Evolutionary conservation across 2,888 invertebrate species (phyloP), one percentile per base, ranked within the genome.

Genomic region (Trachelus iudaicus): DNA sequence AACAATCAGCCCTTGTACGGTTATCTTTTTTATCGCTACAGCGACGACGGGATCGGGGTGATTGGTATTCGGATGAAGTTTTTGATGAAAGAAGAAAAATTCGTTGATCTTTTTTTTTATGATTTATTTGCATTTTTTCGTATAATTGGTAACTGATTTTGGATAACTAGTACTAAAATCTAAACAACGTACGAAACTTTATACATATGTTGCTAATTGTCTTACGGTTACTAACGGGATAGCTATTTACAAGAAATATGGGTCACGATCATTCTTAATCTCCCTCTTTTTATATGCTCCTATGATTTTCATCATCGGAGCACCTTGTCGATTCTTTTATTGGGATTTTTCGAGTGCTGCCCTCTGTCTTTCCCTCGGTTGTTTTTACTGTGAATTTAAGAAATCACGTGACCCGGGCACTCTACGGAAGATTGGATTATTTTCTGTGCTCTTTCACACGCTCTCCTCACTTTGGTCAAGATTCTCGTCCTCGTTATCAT

Each of bases 111-210:
- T 35, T 79, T 84, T 85, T 87, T 86, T 86, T 83, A 79, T 83
- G 81, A 80, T 89, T 89, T 89, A 88, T 89, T 89, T 86, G 86
- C 84, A 87, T 84, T 88, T 87, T 87, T 86, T 89, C 86, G 83
- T 88, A 88, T 89, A 89, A 89, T 89, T 89, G 89, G 89, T 89
- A 89, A 89, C 89, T 89, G 89, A 89, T 89, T 85, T 88, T 83
- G 81, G 83, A 88, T 88, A 89, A 89, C 84, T 86, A 84, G 82
- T 87, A 84, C 89, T 89, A 88, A 87, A 89, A 88, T 84, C 88
- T 89, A 89, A 88, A 89, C 89, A 89, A 89, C 85, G 89, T 89
- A 89, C 84, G 89, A 89, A 89, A 89, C 83, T 89, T 89, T 89
- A 89, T 89, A 89, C 89, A 88, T 89, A 87, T 34, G 71, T 71